Evolutionary conservation across 2,888 invertebrate genomes (phyloP).

Genomic region (Agonopterix arenella): DNA sequence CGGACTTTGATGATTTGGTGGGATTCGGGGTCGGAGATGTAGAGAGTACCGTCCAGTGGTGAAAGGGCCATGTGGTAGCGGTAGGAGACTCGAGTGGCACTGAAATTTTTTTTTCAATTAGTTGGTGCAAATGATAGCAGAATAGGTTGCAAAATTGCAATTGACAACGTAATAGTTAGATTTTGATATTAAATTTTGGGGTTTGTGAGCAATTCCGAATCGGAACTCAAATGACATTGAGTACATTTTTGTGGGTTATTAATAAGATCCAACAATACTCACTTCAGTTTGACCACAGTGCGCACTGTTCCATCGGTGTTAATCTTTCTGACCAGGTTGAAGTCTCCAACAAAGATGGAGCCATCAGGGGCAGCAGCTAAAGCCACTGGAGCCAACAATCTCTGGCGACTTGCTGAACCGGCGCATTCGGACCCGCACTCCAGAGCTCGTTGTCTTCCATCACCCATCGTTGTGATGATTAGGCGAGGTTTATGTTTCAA

Average conservation of each 20-base stretch:
- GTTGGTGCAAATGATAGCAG: too few species aligned
- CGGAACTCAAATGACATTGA: not conserved
- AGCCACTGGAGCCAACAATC: conserved; percentile 94
- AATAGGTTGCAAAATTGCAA: too few species aligned
- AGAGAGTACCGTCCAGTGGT: conserved; percentile 94
- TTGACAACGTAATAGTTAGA: too few species aligned
- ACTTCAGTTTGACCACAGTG: conserved; percentile 89
- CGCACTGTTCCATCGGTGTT: conserved; percentile 89
- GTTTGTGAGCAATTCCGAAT: too few species aligned
- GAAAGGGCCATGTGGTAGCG: conserved; percentile 98
- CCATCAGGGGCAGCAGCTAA: conserved; percentile 95
- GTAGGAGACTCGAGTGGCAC: conserved; percentile 95
- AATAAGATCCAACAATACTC: conserved; percentile 45
- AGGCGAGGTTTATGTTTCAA: conserved; percentile 94
- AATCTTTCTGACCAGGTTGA: conserved; percentile 93
- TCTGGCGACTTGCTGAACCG: conserved; percentile 86
- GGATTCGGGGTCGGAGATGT: conserved; percentile 97
- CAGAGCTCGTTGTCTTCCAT: conserved; percentile 91
- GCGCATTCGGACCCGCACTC: conserved; percentile 83
- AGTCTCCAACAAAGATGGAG: conserved; percentile 96
- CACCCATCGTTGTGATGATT: conserved; percentile 93
- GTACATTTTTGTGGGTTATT: not conserved
- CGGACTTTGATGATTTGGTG: conserved; percentile 94
- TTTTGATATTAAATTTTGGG: too few species aligned
- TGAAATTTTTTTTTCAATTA: conserved; percentile 46